Evolutionary conservation across 2,113 vertebrate genomes (phyloP), one percentile per base, ranked within the genome.

Genomic region (Siphamia tubifer): DNA sequence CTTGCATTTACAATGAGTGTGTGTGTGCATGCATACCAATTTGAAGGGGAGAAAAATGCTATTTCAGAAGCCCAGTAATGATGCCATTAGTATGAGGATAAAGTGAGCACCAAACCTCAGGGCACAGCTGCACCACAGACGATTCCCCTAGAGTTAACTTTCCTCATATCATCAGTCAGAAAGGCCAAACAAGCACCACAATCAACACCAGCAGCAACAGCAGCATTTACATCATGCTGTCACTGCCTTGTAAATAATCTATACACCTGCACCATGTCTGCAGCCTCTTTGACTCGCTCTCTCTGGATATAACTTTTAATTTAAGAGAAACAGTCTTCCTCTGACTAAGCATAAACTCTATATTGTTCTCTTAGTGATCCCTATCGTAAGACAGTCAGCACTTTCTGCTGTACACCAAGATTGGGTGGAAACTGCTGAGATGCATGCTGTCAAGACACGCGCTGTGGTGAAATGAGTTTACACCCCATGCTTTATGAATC

Each of bases 361-460:
- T 61, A 55, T 83, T 82, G 68, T 80, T 86, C 71, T 88, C 30
- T 63, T 44, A 80, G 63, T 74, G 68, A 82, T 83, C 62, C 70
- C 62, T 11, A 49, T 82, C 40, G 12, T 57, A 47, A 72, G 27
- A 49, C 54, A 66, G 77, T 89, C 85, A 87, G 85, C 82, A 79
- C 34, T 84, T 87, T 74, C 34, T 25, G 24, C 58, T 38, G 54
- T 54, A 53, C 56, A 68, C 39, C 56, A 30, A 52, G 53, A 85
- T 55, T 55, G 44, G 60, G 12, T 38, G 17, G 54, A 88, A 86
- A 86, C 55, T 83, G 77, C 82, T 82, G 83, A 81, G 43, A 47
- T 11, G 2, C 57, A 61, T 31, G 68, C 62, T 43, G 68, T 40
- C 27, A 27, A 60, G 21, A 61, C 56, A 70, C 11, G 13, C 23